These are phyloP conservation scores for Neoaliturus tenellus DNA, from an alignment of 2,888 invertebrate genomes.

Conservation along the genomic window DNA sequence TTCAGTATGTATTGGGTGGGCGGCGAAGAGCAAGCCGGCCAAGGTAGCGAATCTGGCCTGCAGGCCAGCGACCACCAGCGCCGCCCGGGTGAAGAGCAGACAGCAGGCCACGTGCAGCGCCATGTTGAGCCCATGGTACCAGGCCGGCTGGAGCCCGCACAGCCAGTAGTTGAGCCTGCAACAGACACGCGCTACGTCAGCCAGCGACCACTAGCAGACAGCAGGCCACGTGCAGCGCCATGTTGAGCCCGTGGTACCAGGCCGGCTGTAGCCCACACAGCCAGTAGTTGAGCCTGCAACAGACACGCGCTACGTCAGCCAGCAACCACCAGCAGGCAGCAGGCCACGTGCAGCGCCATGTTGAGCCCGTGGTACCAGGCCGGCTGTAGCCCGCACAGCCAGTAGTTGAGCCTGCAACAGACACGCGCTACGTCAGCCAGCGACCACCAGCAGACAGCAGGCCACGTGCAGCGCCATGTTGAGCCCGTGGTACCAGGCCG, in stretches of 20 bases:
- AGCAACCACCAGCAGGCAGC: conserved; percentile 81
- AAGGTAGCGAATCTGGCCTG: conserved; percentile 82
- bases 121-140: conserved; percentile 90
- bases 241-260: conserved; percentile 90
- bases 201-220: conserved; percentile 83
- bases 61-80: conserved; percentile 80
- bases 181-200: conserved; percentile 66
- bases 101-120: conserved; percentile 85
- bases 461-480: conserved; percentile 86
- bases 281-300: conserved; percentile 85
- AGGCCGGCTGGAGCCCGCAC: conserved; percentile 82
- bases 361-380: conserved; percentile 90
- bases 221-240: conserved; percentile 84
- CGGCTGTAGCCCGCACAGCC: conserved; percentile 81
- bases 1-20: conserved; percentile 93
- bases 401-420: conserved; percentile 80
- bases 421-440: conserved; percentile 67
- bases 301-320: conserved; percentile 57
- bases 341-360: conserved; percentile 84
- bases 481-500: conserved; percentile 87
- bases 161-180: conserved; percentile 86
- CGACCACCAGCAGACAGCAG: conserved; percentile 84
- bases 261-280: conserved; percentile 82
- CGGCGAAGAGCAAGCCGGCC: conserved; percentile 86
- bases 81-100: conserved; percentile 82